A percentile compares a stretch with the other conserved stretches of the same genome.
These are phyloP conservation scores for Platorchestia sp. DNA, from an alignment of 1,140 invertebrate genomes.

Conservation along the genomic window DNA sequence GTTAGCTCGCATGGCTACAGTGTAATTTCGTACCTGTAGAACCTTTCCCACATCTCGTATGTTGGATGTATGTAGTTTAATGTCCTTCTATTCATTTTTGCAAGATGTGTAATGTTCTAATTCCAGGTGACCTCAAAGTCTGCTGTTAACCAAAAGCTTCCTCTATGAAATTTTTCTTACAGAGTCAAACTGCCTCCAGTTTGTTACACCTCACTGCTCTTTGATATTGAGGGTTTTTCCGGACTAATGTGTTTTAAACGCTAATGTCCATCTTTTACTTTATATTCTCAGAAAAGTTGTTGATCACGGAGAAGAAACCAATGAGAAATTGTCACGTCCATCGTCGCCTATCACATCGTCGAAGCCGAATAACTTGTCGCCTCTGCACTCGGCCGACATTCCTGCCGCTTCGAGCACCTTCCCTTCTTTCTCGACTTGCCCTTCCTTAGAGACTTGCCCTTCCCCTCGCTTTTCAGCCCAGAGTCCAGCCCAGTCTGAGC, in stretches of 20 bases:
- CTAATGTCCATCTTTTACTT: not conserved
- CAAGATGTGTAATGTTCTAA: not conserved
- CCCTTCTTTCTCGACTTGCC: not conserved
- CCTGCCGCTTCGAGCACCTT: not conserved
- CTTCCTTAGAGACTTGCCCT: not conserved
- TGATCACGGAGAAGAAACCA: conserved; percentile 28
- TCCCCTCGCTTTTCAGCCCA: not conserved
- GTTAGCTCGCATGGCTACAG: not conserved
- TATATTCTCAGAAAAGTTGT: conserved; percentile 39
- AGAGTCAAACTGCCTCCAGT: not conserved
- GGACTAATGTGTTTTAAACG: not conserved
- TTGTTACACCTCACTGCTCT: not conserved
- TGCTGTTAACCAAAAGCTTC: not conserved
- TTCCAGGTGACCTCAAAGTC: not conserved
- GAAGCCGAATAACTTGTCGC: not conserved
- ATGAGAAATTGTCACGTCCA: not conserved
- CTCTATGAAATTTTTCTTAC: not conserved
- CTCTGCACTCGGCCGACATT: not conserved
- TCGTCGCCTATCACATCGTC: not conserved
- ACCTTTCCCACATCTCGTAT: not conserved
- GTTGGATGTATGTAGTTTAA: not conserved
- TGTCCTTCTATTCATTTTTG: not conserved
- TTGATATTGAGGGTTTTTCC: not conserved
- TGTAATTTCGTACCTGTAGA: not conserved
- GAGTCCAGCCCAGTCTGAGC: not conserved